Base-by-base conservation (phyloP, 1,140 invertebrate species). In the Papilio polyxenes region DNA sequence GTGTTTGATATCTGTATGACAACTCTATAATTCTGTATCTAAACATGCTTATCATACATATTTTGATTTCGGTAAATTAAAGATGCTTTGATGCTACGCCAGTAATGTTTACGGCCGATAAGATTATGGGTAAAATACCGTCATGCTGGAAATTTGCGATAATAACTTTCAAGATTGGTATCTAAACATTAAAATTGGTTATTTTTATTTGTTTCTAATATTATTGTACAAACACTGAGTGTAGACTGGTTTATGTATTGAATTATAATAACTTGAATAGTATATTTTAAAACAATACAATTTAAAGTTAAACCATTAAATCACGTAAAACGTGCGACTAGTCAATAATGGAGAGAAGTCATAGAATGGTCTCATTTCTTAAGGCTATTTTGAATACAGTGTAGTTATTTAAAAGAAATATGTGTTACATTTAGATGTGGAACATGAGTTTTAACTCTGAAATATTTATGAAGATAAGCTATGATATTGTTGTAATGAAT, bases 81-180 rank as follows among this genome's bases (percentile, higher is more conserved):
- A 72, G 65, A 72, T 37, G 65, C 23, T 15, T 31, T 2, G 31
- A 65, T 37, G 31, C 6, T 15, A 37, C 6, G 31, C 65, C 11
- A 23, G 65, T 72, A 23, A 72, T 72, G 31, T 72, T 72, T 37
- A 72, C 65, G 1, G 15, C 2, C 13, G 65, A 37, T 72, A 72
- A 72, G 65, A 72, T 72, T 72, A 37, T 72, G 65, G 65, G 3
- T 72, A 72, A 69, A 72, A 72, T 37, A 37, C 65, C 65, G 65
- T 13, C 15, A 72, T 40, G n/a, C 11, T 72, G 3, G 13, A 72
- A 72, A 37, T 40, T 4, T 40, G 11, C 65, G 65, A 72, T 13
- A 65, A 15, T 17, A 72, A 40, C n/a, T 72, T 1, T 72, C 31
- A 37, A 37, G 31, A 72, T 72, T 72, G 4, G 0, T 17, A 72